Evolutionary conservation across 2,797 vertebrate genomes (phyloP), one percentile per base, ranked within the genome.

Genomic region (Poliocrania exsul): DNA sequence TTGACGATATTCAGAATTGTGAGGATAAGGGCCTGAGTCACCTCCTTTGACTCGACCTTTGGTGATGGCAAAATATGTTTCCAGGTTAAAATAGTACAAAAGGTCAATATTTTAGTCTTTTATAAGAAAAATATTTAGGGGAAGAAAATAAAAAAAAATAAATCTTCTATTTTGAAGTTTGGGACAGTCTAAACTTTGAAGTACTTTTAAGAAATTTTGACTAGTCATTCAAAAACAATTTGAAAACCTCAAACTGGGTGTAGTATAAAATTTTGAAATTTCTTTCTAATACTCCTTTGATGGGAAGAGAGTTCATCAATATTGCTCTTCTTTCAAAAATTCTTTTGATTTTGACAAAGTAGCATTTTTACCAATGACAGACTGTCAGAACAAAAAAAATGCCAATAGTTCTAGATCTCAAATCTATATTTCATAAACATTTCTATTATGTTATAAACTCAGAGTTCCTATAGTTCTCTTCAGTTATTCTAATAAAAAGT

Each of bases 101-200:
- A n/a, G 3, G 2, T 81, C 16, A 40, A 8, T 64, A 51, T 51
- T 62, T 66, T n/a, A 50, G 2, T 56, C 1, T 42, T 75, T 42
- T 31, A 26, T 4, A 13, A 49, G 5, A 20, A 50, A 78, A 81
- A 51, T 9, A 21, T 31, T 4, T 1, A 4, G 1, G 1, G 7
- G 9, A 3, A 42, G 8, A n/a, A 16, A 46, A 37, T 19, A 3
- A 77, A 13, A 77, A 13, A 2, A 44, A 49, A 47, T 29, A 80
- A 51, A 37, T 60, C 4, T 5, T 60, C 37, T 50, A 3, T 31
- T 89, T 81, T 29, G 28, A 57, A 81, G 40, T 11, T 74, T n/a
- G 3, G 8, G 11, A 17, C 15, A 4, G 4, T 57, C 5, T 81
- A 33, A 77, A 81, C 1, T 31, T 65, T 25, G 19, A 21, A 79